Base-by-base conservation (phyloP, 64 coral and sea anemone species). In the Montipora foliosa region DNA sequence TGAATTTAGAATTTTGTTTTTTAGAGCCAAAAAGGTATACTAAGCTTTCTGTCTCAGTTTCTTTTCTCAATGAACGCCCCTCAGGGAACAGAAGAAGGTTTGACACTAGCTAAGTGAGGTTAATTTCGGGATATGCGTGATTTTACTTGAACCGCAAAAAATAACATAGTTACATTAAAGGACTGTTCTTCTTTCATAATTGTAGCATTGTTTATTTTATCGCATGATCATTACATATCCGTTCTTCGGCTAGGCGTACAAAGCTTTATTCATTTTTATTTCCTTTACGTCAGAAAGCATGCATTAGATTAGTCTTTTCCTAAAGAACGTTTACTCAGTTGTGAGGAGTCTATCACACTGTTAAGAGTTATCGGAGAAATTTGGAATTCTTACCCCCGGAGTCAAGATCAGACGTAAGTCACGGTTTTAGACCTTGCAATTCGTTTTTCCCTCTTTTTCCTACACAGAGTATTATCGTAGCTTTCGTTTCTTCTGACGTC, bases 321-420 rank as follows among this genome's bases (percentile, higher is more conserved):
- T 24, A 24, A 74, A 74, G 71, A 4, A 74, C 71, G 71, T 74
- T 74, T 44, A 74, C 22, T 74, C 71, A 74, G 71, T 74, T 74
- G 22, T 74, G 25, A 74, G 71, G 24, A 22, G 71, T 74, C 71
- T 6, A 24, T 74, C 71, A 74, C 71, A 74, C n/a, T 74, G 71
- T 74, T 24, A 74, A 21, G 71, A 74, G 71, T 24, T 74, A 25
- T 24, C 9, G 71, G 71, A 74, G 78, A 80, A 53, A 74, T 80
- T 80, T 80, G 78, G 78, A 80, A 49, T 80, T 80, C 78, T 80
- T 57, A 80, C 71, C 78, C 78, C 78, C 78, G 17, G 78, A 80
- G 47, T 80, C 78, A 80, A 80, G 78, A 80, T 80, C 78, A 80
- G 78, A 57, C 17, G 47, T 80, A 80, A 80, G 49, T 80, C 78